These are phyloP conservation scores for Leptoclinus maculatus DNA, from an alignment of 2,797 vertebrate species.

Conservation along the genomic window DNA sequence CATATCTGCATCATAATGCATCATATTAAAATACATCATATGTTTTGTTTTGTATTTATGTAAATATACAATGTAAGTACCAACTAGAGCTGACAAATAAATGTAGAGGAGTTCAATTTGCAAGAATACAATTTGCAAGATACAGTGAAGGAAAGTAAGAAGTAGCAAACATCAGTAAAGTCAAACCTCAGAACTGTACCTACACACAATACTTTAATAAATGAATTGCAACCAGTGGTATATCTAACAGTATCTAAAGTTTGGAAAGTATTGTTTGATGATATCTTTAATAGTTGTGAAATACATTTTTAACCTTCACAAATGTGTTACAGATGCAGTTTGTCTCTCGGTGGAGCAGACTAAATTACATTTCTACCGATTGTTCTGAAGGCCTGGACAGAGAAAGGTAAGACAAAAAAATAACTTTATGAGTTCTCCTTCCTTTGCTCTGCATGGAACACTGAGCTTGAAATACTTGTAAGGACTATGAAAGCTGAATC, in stretches of 20 bases:
- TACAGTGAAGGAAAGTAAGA: neutral
- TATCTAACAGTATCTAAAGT: neutral
- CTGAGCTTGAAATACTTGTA: slow-evolving; percentile 51
- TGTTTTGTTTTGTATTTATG: neutral
- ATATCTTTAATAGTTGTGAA: neutral
- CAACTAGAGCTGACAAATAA: neutral
- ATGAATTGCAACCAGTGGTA: neutral
- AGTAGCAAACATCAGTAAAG: neutral
- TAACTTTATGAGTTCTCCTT: neutral
- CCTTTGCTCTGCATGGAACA: slow-evolving; percentile 26
- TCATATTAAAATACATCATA: neutral
- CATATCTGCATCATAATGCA: neutral
- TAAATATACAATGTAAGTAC: neutral
- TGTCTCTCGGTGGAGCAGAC: neutral
- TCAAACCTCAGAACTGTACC: neutral
- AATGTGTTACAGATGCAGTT: slow-evolving; percentile 11
- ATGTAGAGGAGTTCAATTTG: neutral
- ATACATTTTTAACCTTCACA: slow-evolving; percentile 1
- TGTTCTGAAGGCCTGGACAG: slow-evolving; percentile 8
- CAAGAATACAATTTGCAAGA: neutral
- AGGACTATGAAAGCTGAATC: slow-evolving; percentile 47
- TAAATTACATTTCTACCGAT: slow-evolving; percentile 32
- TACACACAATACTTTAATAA: neutral
- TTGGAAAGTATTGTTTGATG: neutral
- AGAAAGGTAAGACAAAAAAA: neutral